Conservation (phyloP, 2,888 invertebrate species). For the Acronicta leporina region DNA sequence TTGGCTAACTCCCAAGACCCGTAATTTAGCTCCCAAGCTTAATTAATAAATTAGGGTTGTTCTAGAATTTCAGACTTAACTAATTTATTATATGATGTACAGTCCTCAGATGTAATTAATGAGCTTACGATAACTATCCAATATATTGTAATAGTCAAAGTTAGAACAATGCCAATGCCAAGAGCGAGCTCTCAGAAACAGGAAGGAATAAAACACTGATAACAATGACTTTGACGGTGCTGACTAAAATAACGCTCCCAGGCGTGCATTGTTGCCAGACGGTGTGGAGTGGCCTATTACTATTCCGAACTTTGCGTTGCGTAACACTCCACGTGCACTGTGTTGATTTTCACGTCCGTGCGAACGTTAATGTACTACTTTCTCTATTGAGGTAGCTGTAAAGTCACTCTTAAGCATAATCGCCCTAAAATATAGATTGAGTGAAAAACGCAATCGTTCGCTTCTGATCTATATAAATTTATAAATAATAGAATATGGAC, state of each 20-base stretch:
- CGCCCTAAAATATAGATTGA: too few relatives aligned
- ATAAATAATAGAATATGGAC: too few relatives aligned
- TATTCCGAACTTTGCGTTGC: conserved; percentile 51
- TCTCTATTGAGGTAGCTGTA: not conserved
- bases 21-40: conserved; percentile 65
- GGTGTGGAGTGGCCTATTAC: conserved; percentile 52
- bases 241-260: conserved; percentile 84
- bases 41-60: conserved; percentile 68
- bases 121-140: conserved; percentile 24
- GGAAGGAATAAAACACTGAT: conserved; percentile 79
- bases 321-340: conserved; percentile 52
- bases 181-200: conserved; percentile 76
- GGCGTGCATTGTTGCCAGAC: conserved; percentile 71
- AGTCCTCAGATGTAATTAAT: not conserved
- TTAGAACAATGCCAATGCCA: conserved; percentile 79
- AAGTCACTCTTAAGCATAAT: not conserved
- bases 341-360: conserved; percentile 19
- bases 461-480: too few relatives aligned
- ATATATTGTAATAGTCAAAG: conserved; percentile 42
- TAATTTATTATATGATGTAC: conserved; percentile 5
- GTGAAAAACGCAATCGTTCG: too few relatives aligned
- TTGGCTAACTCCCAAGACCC: conserved; percentile 79
- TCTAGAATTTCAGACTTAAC: conserved; percentile 42
- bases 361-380: conserved; percentile 9
- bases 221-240: conserved; percentile 76